Evolutionary conservation across 2,113 vertebrate species (phyloP).

Genomic region (Sinocyclocheilus maitianheensis): DNA sequence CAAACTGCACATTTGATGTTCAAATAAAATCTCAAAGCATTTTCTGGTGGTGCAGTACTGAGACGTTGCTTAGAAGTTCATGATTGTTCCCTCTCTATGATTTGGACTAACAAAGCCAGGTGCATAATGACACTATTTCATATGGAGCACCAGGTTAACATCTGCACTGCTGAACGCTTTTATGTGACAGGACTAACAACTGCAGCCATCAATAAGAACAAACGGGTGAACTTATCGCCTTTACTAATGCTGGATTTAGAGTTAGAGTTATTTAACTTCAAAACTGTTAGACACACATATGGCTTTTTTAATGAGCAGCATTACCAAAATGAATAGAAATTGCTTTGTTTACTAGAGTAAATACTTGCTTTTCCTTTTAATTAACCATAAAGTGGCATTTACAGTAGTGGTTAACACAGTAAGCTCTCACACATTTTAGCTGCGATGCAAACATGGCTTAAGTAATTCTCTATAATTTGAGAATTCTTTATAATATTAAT

Average conservation of each 20-base stretch:
- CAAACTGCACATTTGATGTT: neutral
- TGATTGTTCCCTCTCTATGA: constrained; percentile 13
- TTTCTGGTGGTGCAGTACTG: neutral
- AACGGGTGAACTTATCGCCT: neutral
- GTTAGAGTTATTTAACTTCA: neutral
- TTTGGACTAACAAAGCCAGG: constrained; percentile 14
- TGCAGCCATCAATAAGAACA: neutral
- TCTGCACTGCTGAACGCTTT: neutral
- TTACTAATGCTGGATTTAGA: neutral
- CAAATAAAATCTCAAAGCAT: neutral
- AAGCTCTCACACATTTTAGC: neutral
- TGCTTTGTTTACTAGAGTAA: neutral
- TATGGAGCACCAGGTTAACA: neutral
- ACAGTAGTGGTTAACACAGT: neutral
- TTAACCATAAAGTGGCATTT: neutral
- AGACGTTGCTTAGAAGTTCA: neutral
- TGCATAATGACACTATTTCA: neutral
- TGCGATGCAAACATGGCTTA: neutral
- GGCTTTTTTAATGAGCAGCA: neutral
- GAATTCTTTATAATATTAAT: neutral
- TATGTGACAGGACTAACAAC: constrained; percentile 12
- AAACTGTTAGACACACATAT: neutral
- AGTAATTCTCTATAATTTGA: neutral
- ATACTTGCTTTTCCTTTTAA: neutral
- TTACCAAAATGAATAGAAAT: neutral